Conservation (phyloP, 2,888 invertebrate genomes). For the Eledone cirrhosa region DNA sequence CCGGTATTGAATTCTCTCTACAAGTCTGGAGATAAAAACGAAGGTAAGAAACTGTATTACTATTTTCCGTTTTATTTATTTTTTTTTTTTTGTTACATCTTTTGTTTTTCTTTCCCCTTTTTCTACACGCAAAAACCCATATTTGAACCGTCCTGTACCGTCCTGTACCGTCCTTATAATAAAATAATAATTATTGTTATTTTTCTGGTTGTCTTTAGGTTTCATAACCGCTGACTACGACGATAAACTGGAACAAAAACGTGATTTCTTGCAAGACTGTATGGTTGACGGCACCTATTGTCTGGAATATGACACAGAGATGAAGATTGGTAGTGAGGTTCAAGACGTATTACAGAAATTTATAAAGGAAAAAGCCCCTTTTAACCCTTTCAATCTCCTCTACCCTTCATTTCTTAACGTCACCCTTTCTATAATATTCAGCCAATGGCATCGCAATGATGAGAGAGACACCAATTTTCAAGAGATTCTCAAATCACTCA, state of each 20-base stretch:
- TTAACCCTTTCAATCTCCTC: conserved; percentile 42
- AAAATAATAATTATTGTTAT: no score
- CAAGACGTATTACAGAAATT: conserved; percentile 42
- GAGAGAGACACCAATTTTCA: conserved; percentile 43
- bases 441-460: conserved; percentile 43
- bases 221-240: conserved; percentile 45
- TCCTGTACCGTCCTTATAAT: no score
- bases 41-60: conserved; percentile 39
- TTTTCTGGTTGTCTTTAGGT: conserved; percentile 40
- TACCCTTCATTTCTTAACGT: conserved; percentile 50
- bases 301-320: conserved; percentile 40
- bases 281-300: conserved; percentile 45
- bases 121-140: no score
- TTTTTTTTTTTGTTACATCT: no score
- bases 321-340: conserved; percentile 44
- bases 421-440: conserved; percentile 47
- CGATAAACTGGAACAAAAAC: conserved; percentile 45
- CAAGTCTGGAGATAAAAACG: conserved; percentile 40
- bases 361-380: conserved; percentile 38
- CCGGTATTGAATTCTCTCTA: conserved; percentile 41
- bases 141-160: no score
- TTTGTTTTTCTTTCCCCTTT: no score
- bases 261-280: conserved; percentile 44
- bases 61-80: no score
- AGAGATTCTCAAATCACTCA: conserved; percentile 45